Evolutionary conservation across 2,113 vertebrate genomes (phyloP).

Genomic region (Trachemys scripta): DNA sequence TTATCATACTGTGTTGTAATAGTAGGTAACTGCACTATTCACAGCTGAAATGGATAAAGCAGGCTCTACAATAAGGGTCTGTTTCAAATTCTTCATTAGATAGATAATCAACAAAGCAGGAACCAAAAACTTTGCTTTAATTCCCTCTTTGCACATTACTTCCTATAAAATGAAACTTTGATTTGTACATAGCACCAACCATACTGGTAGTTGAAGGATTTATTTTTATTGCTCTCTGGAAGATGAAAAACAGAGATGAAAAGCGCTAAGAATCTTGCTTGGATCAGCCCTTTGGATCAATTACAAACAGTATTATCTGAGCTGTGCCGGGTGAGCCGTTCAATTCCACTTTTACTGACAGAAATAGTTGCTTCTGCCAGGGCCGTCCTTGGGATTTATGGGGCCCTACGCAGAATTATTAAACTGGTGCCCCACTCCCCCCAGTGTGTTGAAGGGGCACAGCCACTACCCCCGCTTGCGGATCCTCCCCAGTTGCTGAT

Average conservation of each 20-base stretch:
- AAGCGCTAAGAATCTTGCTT: neutral
- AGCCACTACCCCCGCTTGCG: too few relatives aligned
- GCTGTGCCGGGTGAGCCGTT: neutral
- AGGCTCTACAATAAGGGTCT: neutral
- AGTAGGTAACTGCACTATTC: neutral
- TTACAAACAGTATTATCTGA: neutral
- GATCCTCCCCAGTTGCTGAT: too few relatives aligned
- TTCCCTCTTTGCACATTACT: neutral
- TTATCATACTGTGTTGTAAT: neutral
- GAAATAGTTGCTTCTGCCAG: neutral
- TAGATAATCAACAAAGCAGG: neutral
- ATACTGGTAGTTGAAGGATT: neutral
- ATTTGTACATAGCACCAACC: neutral
- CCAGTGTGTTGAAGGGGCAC: too few relatives aligned
- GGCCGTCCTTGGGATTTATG: too few relatives aligned
- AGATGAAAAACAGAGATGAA: neutral
- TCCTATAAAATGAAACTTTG: neutral
- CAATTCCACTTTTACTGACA: constrained; percentile 8
- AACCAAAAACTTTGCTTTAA: neutral
- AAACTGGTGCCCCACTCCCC: too few relatives aligned
- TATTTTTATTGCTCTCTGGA: neutral
- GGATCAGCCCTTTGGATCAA: neutral
- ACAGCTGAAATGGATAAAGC: neutral
- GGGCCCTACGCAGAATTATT: too few relatives aligned
- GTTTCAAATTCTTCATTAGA: neutral